phyloP scores from a whole-genome alignment of 2,113 vertebrate genomes.

The Oryctolagus cuniculus region mOryCun1.1 NC_091440.1:7182001-7182500 shows the following conservation, averaged over 20 bases:
- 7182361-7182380: background rate
- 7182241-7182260: background rate
- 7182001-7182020: background rate
- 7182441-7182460: background rate
- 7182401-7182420: background rate
- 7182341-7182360: background rate
- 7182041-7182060: background rate
- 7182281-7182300: background rate
- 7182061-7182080: background rate
- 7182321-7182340: background rate
- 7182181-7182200: background rate
- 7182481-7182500: background rate
- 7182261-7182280: background rate
- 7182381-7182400: background rate
- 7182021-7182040: fast-evolving
- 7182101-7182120: background rate
- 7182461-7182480: background rate
- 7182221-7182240: background rate
- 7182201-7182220: background rate
- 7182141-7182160: background rate
- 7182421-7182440: background rate
- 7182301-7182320: background rate
- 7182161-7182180: background rate
- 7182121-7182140: background rate
- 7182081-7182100: background rate